These are phyloP conservation scores for Astreopora myriophthalma DNA, from an alignment of 64 coral and sea anemone genomes.

Conservation along the genomic window DNA sequence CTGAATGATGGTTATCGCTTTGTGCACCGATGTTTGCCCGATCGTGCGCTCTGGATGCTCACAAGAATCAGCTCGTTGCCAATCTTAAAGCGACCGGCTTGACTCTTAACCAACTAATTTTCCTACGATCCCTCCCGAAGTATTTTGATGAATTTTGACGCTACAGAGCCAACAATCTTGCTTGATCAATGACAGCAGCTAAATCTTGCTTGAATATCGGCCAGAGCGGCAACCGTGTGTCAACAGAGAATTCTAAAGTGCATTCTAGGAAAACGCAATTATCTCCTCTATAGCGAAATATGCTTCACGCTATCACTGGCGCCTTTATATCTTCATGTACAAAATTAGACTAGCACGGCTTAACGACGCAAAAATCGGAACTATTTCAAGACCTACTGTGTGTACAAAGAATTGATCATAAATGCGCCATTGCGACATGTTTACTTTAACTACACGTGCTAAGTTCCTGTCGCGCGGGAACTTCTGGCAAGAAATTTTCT, in stretches of 20 bases:
- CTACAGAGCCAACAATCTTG: background rate
- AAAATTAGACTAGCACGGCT: background rate
- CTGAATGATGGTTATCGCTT: conserved; percentile 28
- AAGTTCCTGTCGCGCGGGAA: conserved; percentile 2
- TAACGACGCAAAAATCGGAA: conserved; percentile 35
- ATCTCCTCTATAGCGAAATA: background rate
- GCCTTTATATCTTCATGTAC: background rate
- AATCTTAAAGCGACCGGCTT: background rate
- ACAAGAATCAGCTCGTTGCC: background rate
- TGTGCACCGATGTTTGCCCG: conserved; percentile 22
- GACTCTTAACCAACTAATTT: background rate
- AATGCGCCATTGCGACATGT: background rate
- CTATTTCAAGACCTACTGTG: conserved; percentile 10
- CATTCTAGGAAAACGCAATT: conserved; percentile 1
- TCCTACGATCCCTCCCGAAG: background rate
- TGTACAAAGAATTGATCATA: background rate
- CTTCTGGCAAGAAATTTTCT: background rate
- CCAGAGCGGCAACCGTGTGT: background rate
- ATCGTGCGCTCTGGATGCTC: background rate
- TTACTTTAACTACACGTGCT: background rate
- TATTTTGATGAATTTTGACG: background rate
- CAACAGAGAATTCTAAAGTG: conserved; percentile 3
- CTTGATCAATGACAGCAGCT: background rate
- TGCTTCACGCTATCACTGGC: background rate
- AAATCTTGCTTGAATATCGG: background rate